Base-by-base conservation (phyloP, 2,888 invertebrate species). In the Phania funesta region DNA sequence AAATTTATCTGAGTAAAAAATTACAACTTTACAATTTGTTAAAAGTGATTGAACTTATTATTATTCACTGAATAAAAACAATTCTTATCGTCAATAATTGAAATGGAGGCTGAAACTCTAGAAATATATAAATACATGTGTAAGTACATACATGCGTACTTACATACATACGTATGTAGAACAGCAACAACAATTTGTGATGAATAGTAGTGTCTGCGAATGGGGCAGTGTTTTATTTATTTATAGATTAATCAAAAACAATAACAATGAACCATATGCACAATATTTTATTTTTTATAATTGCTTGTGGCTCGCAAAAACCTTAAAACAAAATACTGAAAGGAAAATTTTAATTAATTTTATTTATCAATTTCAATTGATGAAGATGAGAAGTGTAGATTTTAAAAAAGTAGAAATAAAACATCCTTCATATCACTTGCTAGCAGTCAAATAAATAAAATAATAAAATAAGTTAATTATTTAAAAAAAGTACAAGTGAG, bases 231-330 rank as follows among this genome's bases (percentile, higher is more conserved):
- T 64, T 60, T 48, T 64, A 52, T 64, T 62, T 71, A 62, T 68
- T 41, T 62, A 68, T 52, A 76, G 68, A 46, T 56, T 68, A 56
- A 68, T 68, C 68, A 56, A 56, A 56, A 38, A 18, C 50, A 65
- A 65, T 65, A 50, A 38, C 13, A 22, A 26, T 13, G 29, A 13
- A 18, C 26, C 26, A 46, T 35, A 64, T 20, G 2, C 20, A 48
- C 16, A 64, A 16, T 44, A 16, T 44, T 44, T 16, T 16, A 44
- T 16, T 18, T 38, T 38, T 48, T 32, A 46, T 64, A 32, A 64
- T 64, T 64, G 22, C 22, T 48, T 64, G 46, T n/a, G 8, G 35
- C 24, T 50, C n/a, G 35, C 35, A 48, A 65, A 48, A 65, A 32
- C 26, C 16, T 26, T 26, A 44, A 75, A 46, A 54, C 20, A 50